A percentile compares a stretch with the other conserved stretches of the same genome.
phyloP scores from a whole-genome alignment of 2,888 invertebrate species.

The Agonum fuliginosum region DNA sequence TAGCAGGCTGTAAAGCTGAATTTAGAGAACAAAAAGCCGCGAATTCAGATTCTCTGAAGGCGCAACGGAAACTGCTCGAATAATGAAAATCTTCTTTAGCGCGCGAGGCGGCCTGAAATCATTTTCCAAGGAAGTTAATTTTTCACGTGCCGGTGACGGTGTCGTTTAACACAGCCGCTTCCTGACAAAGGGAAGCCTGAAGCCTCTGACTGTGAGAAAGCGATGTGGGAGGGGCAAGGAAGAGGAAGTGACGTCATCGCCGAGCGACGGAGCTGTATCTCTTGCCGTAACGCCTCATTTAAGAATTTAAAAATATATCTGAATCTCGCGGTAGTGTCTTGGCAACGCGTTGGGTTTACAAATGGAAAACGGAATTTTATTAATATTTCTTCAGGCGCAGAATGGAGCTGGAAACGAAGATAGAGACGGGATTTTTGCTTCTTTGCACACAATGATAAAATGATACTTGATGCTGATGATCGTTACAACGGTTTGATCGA shows the following conservation, averaged over 20 bases:
- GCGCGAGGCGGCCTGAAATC: conserved; percentile 47
- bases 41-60: conserved; percentile 25
- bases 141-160: conserved; percentile 62
- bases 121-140: conserved; percentile 63
- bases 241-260: conserved; percentile 57
- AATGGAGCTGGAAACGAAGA: too few relatives aligned
- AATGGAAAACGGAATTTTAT: conserved; percentile 59
- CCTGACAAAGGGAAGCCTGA: conserved; percentile 22
- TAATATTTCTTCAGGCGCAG: conserved; percentile 39
- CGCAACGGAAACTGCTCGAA: conserved; percentile 47
- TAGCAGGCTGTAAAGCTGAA: too few relatives aligned
- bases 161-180: conserved; percentile 61
- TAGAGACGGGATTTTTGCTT: background rate
- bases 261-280: conserved; percentile 53
- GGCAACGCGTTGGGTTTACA: conserved; percentile 60
- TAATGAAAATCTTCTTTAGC: conserved; percentile 58
- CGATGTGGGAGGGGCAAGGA: conserved; percentile 2
- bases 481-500: background rate
- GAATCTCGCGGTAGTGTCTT: conserved; percentile 59
- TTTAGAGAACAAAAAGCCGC: conserved; percentile 28
- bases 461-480: conserved; percentile 3
- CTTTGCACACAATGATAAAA: background rate
- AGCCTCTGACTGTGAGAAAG: conserved; percentile 3
- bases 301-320: conserved; percentile 70
- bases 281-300: conserved; percentile 67